Percentiles rank a stretch among this genome's conserved stretches.
phyloP scores from a whole-genome alignment of 2,888 invertebrate genomes.

The Leptopilina myrica region DNA sequence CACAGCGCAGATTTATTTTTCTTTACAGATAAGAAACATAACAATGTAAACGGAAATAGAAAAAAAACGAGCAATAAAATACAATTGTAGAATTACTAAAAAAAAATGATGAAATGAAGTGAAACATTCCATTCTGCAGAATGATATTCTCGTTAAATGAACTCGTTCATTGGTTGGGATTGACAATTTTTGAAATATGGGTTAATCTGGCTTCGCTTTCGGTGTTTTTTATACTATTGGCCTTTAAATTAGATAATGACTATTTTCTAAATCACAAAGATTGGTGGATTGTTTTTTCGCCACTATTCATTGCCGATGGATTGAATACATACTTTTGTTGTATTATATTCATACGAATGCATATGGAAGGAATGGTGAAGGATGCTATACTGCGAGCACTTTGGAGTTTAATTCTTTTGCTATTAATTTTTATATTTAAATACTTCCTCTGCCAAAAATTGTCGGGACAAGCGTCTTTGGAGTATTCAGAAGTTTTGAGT shows the following conservation, averaged over 20 bases:
- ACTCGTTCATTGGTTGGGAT: conserved; percentile 94
- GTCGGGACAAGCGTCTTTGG: conserved; percentile 87
- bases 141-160: conserved; percentile 95
- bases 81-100: not conserved
- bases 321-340: conserved; percentile 96
- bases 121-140: conserved; percentile 45
- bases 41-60: too few relatives aligned
- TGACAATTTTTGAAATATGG: conserved; percentile 97
- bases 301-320: conserved; percentile 94
- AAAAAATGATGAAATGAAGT: not conserved
- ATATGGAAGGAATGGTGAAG: conserved; percentile 87
- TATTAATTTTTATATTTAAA: conserved; percentile 93
- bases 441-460: conserved; percentile 93
- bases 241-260: conserved; percentile 86
- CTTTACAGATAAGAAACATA: too few relatives aligned
- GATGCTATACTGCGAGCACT: conserved; percentile 88
- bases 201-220: conserved; percentile 90
- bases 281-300: conserved; percentile 95
- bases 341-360: conserved; percentile 95
- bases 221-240: conserved; percentile 89
- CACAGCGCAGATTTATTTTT: too few relatives aligned
- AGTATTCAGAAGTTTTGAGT: conserved; percentile 94
- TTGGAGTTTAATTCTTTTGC: conserved; percentile 90
- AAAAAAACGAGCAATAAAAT: not conserved
- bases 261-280: conserved; percentile 77